phyloP scores from a whole-genome alignment of 2,888 invertebrate genomes.

The Rhingia rostrata region DNA sequence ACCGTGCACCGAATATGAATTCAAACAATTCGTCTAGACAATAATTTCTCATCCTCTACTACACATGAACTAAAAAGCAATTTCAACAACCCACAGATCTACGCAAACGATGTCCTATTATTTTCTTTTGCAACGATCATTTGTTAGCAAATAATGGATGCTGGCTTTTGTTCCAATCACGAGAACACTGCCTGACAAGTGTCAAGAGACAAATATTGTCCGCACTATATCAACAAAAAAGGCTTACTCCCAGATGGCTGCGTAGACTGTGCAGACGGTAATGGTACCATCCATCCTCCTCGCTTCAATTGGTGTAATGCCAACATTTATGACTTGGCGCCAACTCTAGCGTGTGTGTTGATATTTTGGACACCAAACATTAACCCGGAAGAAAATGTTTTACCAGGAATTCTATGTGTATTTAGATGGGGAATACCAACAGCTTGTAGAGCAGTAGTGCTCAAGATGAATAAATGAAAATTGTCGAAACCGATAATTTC shows the following conservation, averaged over 20 bases:
- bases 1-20: slow-evolving; percentile 8
- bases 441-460: slow-evolving; percentile 16
- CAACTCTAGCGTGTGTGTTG: slow-evolving; percentile 51
- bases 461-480: slow-evolving; percentile 27
- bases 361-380: slow-evolving; percentile 28
- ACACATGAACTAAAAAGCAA: slow-evolving; percentile 21
- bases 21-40: slow-evolving; percentile 50
- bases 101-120: neutral
- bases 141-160: slow-evolving; percentile 51
- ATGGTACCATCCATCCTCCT: slow-evolving; percentile 51
- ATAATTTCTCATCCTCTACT: slow-evolving; percentile 4
- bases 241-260: slow-evolving; percentile 50
- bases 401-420: slow-evolving; percentile 25
- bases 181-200: slow-evolving; percentile 46
- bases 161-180: slow-evolving; percentile 34
- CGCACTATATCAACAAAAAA: slow-evolving; percentile 40
- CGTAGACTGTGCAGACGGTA: slow-evolving; percentile 16
- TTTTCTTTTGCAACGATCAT: slow-evolving; percentile 17
- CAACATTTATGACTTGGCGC: slow-evolving; percentile 74
- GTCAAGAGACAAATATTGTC: slow-evolving; percentile 60
- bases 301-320: slow-evolving; percentile 68
- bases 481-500: neutral
- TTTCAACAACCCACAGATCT: slow-evolving; percentile 35
- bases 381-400: slow-evolving; percentile 35
- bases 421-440: slow-evolving; percentile 17